Evolutionary conservation across 2,888 invertebrate genomes (phyloP).

Genomic region (Pollenia griseotomentosa): DNA sequence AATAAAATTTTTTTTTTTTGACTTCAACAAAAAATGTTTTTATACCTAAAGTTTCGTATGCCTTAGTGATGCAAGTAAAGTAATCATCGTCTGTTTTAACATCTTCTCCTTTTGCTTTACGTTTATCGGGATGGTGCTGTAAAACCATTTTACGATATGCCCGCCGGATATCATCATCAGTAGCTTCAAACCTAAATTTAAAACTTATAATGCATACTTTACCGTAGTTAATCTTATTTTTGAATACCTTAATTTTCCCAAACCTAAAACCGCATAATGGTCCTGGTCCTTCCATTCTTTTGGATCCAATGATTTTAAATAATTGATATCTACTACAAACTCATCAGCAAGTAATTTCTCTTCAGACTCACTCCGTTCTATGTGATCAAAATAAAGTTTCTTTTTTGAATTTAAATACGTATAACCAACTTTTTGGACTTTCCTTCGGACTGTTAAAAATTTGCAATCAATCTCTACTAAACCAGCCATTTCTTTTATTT

Average conservation of each 20-base stretch:
- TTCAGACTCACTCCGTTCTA: slow-evolving; percentile 77
- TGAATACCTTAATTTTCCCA: slow-evolving; percentile 86
- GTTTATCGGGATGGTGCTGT: slow-evolving; percentile 99
- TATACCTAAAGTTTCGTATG: slow-evolving; percentile 94
- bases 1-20: not conserved
- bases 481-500: slow-evolving; percentile 64
- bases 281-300: slow-evolving; percentile 99
- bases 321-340: slow-evolving; percentile 91
- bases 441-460: slow-evolving; percentile 65
- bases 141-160: slow-evolving; percentile 96
- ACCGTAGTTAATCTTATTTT: not conserved
- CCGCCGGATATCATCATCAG: slow-evolving; percentile 96
- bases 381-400: slow-evolving; percentile 51
- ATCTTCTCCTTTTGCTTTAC: slow-evolving; percentile 95
- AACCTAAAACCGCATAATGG: slow-evolving; percentile 97
- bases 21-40: not conserved
- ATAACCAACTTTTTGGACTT: slow-evolving; percentile 79
- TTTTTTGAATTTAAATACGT: slow-evolving; percentile 78
- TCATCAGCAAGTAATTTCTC: slow-evolving; percentile 83
- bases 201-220: not conserved
- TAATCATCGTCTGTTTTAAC: slow-evolving; percentile 96
- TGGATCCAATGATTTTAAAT: slow-evolving; percentile 94
- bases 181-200: slow-evolving; percentile 90
- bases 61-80: slow-evolving; percentile 99
- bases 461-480: slow-evolving; percentile 70